A percentile compares a stretch with the other conserved stretches of the same genome.
Conservation (phyloP, 35 echinoderm and acorn worm genomes). For the Lytechinus pictus region DNA sequence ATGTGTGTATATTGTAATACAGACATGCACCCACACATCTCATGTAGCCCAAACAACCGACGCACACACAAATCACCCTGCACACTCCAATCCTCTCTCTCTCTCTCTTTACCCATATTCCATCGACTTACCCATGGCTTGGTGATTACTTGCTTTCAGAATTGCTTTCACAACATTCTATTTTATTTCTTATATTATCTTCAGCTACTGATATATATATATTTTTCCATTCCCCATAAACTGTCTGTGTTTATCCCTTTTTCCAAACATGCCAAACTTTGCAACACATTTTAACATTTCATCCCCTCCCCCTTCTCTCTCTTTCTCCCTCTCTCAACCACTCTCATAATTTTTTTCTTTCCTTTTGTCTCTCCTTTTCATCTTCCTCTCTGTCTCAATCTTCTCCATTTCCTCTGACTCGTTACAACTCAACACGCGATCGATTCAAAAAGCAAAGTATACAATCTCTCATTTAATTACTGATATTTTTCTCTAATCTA, state of each 20-base stretch:
- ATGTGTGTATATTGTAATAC: too few relatives aligned
- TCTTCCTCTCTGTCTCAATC: background rate
- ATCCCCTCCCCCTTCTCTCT: background rate
- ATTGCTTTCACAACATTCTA: background rate
- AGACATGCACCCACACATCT: too few relatives aligned
- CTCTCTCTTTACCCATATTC: background rate
- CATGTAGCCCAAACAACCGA: too few relatives aligned
- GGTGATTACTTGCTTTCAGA: too few relatives aligned
- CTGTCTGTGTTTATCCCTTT: too few relatives aligned
- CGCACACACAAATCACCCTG: background rate
- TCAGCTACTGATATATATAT: background rate
- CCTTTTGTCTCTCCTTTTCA: background rate
- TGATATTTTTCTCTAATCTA: background rate
- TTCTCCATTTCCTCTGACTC: background rate
- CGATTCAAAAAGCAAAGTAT: background rate
- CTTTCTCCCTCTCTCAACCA: background rate
- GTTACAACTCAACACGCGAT: background rate
- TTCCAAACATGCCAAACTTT: too few relatives aligned
- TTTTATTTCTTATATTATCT: background rate
- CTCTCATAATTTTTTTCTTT: background rate
- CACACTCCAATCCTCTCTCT: background rate
- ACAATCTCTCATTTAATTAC: background rate
- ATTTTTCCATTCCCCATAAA: too few relatives aligned
- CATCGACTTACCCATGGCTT: background rate
- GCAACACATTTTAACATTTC: background rate